A percentile compares a stretch with the other conserved stretches of the same genome.
Evolutionary conservation across 53 echinoderm and acorn worm species (phyloP).

Genomic region (Echinometra lucunter): DNA sequence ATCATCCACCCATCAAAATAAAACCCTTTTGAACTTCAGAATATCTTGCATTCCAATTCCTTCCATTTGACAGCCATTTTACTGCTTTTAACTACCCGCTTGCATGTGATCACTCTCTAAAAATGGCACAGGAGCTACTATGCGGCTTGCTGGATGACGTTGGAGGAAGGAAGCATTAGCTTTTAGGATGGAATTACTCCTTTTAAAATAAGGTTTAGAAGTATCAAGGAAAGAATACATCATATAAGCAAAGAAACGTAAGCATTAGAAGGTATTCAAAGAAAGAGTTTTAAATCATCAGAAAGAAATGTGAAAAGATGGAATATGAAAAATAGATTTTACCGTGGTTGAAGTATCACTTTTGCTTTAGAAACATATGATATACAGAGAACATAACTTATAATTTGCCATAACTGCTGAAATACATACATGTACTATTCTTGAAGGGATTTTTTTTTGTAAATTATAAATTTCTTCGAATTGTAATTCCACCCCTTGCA

Average conservation of each 20-base stretch:
- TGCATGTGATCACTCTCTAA: neutral
- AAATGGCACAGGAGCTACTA: neutral
- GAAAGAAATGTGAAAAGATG: neutral
- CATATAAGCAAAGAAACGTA: neutral
- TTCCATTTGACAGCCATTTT: neutral
- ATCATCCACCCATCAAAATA: neutral
- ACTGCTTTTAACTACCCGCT: neutral
- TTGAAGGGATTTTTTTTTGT: neutral
- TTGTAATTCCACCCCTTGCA: neutral
- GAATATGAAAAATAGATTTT: neutral
- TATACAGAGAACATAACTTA: neutral
- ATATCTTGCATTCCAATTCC: slow-evolving; percentile 5
- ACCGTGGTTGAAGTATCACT: neutral
- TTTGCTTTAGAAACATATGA: neutral
- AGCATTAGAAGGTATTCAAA: neutral
- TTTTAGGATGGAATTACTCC: neutral
- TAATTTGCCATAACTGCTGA: neutral
- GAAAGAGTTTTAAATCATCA: neutral
- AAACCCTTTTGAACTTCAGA: slow-evolving; percentile 19
- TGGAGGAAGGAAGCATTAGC: neutral
- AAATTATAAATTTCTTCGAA: neutral
- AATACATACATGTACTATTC: neutral
- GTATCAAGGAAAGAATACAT: neutral
- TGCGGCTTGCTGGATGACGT: neutral
- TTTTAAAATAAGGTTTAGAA: neutral